phyloP scores from a whole-genome alignment of 2,888 invertebrate genomes.

The Leucoptera coffeella region DNA sequence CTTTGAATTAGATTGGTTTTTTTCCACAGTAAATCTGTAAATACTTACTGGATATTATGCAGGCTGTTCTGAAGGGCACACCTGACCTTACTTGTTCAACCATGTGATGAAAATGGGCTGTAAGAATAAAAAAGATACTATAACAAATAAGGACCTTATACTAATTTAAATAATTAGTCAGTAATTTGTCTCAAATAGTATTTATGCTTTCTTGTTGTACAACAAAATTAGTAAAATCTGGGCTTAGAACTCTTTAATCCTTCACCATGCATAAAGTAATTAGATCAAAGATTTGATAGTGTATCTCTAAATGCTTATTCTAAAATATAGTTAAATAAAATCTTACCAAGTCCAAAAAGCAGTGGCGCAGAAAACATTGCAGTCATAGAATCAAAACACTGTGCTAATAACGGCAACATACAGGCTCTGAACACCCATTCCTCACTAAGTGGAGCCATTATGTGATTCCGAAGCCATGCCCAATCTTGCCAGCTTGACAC shows the following conservation, averaged over 20 bases:
- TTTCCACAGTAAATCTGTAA: too few relatives aligned
- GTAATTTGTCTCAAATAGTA: too few relatives aligned
- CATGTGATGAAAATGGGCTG: conserved; percentile 90
- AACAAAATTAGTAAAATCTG: background rate
- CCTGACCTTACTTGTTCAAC: conserved; percentile 71
- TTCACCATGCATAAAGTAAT: too few relatives aligned
- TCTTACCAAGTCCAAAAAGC: conserved; percentile 84
- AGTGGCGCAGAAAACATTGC: conserved; percentile 82
- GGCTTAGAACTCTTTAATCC: too few relatives aligned
- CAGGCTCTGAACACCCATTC: conserved; percentile 94
- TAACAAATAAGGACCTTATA: too few relatives aligned
- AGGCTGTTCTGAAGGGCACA: conserved; percentile 60
- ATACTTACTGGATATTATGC: conserved; percentile 66
- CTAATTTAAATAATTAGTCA: too few relatives aligned
- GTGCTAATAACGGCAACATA: conserved; percentile 85
- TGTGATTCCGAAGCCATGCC: conserved; percentile 81
- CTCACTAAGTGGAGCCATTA: conserved; percentile 90
- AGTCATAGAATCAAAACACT: conserved; percentile 67
- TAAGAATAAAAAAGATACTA: too few relatives aligned
- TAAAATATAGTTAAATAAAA: too few relatives aligned
- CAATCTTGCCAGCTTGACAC: conserved; percentile 63
- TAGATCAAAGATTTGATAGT: too few relatives aligned
- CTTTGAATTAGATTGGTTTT: too few relatives aligned
- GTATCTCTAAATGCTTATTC: too few relatives aligned
- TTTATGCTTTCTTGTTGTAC: background rate